These are phyloP conservation scores for Catharus minimus DNA, from an alignment of 2,113 vertebrate species.

Conservation along the genomic window DNA sequence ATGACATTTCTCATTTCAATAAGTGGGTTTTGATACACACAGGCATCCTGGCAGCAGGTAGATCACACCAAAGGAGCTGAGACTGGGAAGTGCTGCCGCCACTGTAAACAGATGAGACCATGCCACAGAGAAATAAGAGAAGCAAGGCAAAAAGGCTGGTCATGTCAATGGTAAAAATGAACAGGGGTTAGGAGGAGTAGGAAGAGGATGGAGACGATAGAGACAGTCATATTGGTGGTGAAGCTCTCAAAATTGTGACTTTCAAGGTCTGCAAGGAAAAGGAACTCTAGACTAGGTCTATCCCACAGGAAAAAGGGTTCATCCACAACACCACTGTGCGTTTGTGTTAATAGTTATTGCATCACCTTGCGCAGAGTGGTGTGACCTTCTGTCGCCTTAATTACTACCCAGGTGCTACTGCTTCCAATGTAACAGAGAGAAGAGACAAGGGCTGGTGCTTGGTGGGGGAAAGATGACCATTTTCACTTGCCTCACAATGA, in stretches of 20 bases:
- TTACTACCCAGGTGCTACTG: background rate
- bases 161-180: background rate
- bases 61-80: background rate
- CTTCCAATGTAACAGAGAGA: background rate
- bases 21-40: background rate
- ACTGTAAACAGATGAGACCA: background rate
- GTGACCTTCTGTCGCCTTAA: background rate
- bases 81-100: background rate
- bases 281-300: background rate
- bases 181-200: background rate
- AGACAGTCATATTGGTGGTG: background rate
- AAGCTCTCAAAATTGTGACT: background rate
- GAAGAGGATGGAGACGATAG: background rate
- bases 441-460: background rate
- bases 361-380: background rate
- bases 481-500: background rate
- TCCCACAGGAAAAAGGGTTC: background rate
- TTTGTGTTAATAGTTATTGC: background rate
- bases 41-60: background rate
- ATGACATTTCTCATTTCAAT: background rate
- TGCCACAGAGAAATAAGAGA: background rate
- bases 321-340: too few relatives aligned
- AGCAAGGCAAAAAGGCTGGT: background rate
- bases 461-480: rapidly evolving
- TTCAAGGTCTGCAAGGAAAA: background rate